Evolutionary conservation across 2,888 invertebrate species (phyloP).

Genomic region (Clistopyga incitator): DNA sequence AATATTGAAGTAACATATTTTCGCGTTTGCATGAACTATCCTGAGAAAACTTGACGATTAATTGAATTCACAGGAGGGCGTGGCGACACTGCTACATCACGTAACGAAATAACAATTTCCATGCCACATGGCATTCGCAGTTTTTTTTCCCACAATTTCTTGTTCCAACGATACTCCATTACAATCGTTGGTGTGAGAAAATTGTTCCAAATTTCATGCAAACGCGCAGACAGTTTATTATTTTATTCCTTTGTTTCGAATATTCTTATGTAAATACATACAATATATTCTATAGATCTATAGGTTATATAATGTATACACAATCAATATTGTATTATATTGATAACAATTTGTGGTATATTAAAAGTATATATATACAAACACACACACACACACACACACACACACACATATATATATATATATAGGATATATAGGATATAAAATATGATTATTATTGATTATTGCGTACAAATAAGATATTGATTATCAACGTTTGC

Average conservation of each 20-base stretch:
- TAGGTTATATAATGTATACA: slow-evolving; percentile 81
- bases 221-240: slow-evolving; percentile 71
- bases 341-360: slow-evolving; percentile 82
- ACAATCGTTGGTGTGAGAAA: slow-evolving; percentile 62
- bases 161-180: slow-evolving; percentile 61
- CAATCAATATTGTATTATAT: slow-evolving; percentile 83
- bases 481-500: slow-evolving; percentile 73
- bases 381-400: slow-evolving; percentile 63
- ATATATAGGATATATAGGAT: slow-evolving; percentile 62
- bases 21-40: slow-evolving; percentile 34
- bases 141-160: slow-evolving; percentile 69
- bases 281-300: slow-evolving; percentile 81
- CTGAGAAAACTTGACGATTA: slow-evolving; percentile 40
- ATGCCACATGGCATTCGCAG: slow-evolving; percentile 49
- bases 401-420: slow-evolving; percentile 65
- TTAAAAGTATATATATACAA: slow-evolving; percentile 69
- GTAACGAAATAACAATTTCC: neutral
- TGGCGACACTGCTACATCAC: slow-evolving; percentile 2
- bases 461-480: slow-evolving; percentile 75
- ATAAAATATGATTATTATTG: slow-evolving; percentile 69
- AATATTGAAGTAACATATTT: slow-evolving; percentile 57
- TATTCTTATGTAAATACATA: slow-evolving; percentile 81
- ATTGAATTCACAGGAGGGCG: slow-evolving; percentile 31
- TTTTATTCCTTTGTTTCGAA: slow-evolving; percentile 73
- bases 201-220: slow-evolving; percentile 70